phyloP scores from a whole-genome alignment of 1,140 invertebrate species.

The Paralvinella palmiformis region DNA sequence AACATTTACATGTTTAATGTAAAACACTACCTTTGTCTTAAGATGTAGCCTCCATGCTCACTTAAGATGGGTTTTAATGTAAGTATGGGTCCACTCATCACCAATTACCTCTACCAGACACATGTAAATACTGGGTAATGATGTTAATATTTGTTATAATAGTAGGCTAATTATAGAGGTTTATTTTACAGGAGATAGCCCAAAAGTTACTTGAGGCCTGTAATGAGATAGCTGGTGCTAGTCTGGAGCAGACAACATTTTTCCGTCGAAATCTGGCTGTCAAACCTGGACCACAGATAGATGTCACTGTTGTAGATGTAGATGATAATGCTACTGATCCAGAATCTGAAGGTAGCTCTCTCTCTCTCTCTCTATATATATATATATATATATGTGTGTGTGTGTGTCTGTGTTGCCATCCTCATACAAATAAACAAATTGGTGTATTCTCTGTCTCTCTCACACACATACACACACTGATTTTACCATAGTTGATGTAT shows the following conservation, averaged over 20 bases:
- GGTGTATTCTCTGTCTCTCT: no score
- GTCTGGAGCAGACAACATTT: constrained; percentile 87
- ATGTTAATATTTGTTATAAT: background rate
- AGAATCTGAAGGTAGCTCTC: constrained; percentile 20
- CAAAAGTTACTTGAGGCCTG: constrained; percentile 74
- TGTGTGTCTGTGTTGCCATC: no score
- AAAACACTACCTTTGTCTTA: no score
- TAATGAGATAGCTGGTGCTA: constrained; percentile 79
- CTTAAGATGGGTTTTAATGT: no score
- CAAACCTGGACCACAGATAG: constrained; percentile 56
- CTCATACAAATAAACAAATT: no score
- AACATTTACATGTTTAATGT: no score
- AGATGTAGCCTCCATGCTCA: no score
- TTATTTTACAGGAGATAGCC: constrained; percentile 38
- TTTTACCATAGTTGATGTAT: no score
- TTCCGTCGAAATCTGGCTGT: constrained; percentile 80
- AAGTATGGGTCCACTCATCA: background rate
- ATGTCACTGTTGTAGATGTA: constrained; percentile 27
- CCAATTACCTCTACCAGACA: background rate
- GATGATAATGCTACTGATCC: constrained; percentile 26
- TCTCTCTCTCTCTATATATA: no score
- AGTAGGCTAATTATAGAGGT: background rate
- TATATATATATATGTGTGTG: no score
- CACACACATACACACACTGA: no score
- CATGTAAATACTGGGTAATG: background rate